Base-by-base conservation (phyloP, 2,888 invertebrate genomes). In the Catonia carolina region DNA sequence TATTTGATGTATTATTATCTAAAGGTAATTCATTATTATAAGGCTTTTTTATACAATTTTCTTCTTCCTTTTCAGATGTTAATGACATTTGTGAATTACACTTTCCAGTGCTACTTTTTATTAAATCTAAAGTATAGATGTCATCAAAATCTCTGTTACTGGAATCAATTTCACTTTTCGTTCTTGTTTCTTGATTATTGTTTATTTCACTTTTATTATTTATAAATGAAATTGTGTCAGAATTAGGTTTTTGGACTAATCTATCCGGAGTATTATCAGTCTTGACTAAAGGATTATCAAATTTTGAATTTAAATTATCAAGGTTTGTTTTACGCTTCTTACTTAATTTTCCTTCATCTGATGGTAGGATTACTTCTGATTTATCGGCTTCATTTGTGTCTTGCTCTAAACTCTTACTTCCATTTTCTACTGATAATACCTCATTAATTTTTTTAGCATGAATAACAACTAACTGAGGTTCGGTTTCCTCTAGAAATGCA, bases 391-490 rank as follows among this genome's bases (percentile, higher is more conserved):
- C 15, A 51, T 33, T 18, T 31, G 15, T 55, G 18, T 27, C 8
- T 8, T 4, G 27, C 8, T 27, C 27, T 27, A 27, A 27, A 27
- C 14, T 35, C 23, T 42, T 56, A 1, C 35, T 14, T 15, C 48
- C 58, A 18, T 41, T 37, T 2, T 58, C 51, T 18, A 42, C 39
- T n/a, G 27, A 36, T 20, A 45, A 45, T 8, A 50, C 50, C n/a
- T 45, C 22, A 2, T 27, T n/a, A 14, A 45, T 45, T 45, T 45
- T 22, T 4, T 14, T 10, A 20, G 45, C n/a, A 22, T 23, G 22
- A 20, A 22, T 14, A 45, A 57, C 41, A 6, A 57, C 57, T 14
- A 55, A 52, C 49, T 60, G 45, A 12, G 58, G 50, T 41, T 55
- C 10, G 53, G 58, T 53, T 51, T 53, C 27, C 15, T 42, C 35